Evolutionary conservation across 1,140 invertebrate genomes (phyloP), one percentile per base, ranked within the genome.

Genomic region (Drosophila suzukii): DNA sequence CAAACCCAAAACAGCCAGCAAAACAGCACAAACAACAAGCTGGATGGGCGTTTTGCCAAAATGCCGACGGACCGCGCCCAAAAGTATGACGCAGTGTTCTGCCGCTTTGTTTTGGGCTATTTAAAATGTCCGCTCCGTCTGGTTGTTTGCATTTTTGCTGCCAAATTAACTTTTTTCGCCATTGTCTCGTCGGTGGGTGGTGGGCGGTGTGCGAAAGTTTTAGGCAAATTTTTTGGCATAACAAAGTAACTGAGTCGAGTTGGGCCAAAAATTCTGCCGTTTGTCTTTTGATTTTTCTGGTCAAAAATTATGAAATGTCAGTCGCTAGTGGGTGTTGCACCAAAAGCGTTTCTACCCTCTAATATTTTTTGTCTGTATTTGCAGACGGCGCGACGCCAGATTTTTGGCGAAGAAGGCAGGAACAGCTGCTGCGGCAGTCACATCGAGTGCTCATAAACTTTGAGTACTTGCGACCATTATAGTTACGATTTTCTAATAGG

Each of bases 101-200:
- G 41, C 65, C 74, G 82, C 75, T 75, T 85, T 63, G 76, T 62
- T 66, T 62, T 80, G 55, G 75, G 62, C 75, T 67, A 71, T 82
- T 86, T 70, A 78, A 81, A 86, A 78, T 85, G 82, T 78, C 82
- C 70, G 67, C 63, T 70, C 77, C 67, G 81, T 65, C 78, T 78
- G 75, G 63, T 86, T 88, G 82, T 88, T 86, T 88, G 83, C 75
- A 82, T 88, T 88, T 88, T 79, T 62, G 79, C 76, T 86, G 83
- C 83, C 83, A 86, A 86, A 86, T 88, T 88, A 88, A 88, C 79
- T 88, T 88, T 86, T 86, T 86, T 86, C 79, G 75, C 82, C 66
- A 88, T 86, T 88, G 75, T 86, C 77, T 84, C 53, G 54, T 15
- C 66, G 59, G 43, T 20, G 38, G 24, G n/a, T 13, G 36, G 20